Conservation (phyloP, 2,888 invertebrate genomes). For the Acronicta psi region DNA sequence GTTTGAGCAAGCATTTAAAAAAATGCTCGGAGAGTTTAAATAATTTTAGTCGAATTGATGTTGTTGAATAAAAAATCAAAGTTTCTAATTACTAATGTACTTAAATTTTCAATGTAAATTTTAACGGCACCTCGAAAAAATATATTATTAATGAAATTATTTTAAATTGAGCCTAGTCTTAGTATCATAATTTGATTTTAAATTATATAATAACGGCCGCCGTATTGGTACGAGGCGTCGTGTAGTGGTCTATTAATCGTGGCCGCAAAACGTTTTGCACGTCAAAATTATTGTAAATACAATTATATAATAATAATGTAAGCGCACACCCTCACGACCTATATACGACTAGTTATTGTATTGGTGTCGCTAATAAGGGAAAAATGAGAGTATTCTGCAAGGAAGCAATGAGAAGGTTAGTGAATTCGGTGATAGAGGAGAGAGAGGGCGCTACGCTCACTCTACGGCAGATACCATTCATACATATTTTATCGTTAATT, state of each 20-base stretch:
- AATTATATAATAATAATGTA: conserved; percentile 58
- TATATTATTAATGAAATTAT: conserved; percentile 80
- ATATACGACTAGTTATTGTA: conserved; percentile 57
- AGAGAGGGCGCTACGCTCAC: conserved; percentile 66
- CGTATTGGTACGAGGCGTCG: conserved; percentile 61
- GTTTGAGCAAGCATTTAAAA: conserved; percentile 88
- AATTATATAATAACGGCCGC: conserved; percentile 68
- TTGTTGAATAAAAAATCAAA: conserved; percentile 87
- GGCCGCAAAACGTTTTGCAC: conserved; percentile 41
- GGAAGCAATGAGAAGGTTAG: conserved; percentile 87
- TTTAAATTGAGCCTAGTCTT: conserved; percentile 87
- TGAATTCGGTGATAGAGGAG: conserved; percentile 80
- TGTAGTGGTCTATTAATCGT: conserved; percentile 22
- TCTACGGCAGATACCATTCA: conserved; percentile 56
- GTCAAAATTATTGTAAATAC: conserved; percentile 66
- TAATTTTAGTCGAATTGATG: conserved; percentile 88
- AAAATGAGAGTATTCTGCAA: conserved; percentile 73
- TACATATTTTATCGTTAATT: conserved; percentile 69
- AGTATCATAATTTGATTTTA: conserved; percentile 84
- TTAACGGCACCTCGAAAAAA: conserved; percentile 82
- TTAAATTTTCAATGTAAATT: conserved; percentile 88
- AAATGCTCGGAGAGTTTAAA: conserved; percentile 82
- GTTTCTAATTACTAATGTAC: conserved; percentile 87
- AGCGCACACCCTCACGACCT: conserved; percentile 77
- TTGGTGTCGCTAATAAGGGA: conserved; percentile 73